Percentiles rank a stretch among this genome's conserved stretches.
These are phyloP conservation scores for Orthonevra nobilis DNA, from an alignment of 2,888 invertebrate genomes.

Conservation along the genomic window DNA sequence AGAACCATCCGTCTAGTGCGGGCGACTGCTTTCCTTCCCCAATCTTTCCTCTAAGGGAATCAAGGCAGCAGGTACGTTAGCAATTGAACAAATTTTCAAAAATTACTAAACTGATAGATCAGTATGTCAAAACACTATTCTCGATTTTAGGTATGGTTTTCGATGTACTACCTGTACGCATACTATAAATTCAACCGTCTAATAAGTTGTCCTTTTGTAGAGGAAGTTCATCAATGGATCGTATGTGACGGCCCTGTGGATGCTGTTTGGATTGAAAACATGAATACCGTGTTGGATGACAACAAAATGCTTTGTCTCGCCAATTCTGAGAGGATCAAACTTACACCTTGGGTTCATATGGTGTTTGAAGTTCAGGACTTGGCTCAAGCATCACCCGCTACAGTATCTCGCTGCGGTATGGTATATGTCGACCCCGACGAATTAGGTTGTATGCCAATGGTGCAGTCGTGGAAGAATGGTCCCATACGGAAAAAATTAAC, in stretches of 20 bases:
- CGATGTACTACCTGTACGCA: too few relatives aligned
- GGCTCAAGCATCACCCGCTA: conserved; percentile 94
- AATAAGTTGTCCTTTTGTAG: conserved; percentile 76
- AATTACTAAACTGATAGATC: too few relatives aligned
- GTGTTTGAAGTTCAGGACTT: conserved; percentile 92
- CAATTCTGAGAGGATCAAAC: conserved; percentile 94
- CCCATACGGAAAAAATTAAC: conserved; percentile 81
- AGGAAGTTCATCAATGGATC: conserved; percentile 92
- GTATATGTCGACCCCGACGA: conserved; percentile 94
- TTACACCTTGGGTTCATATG: conserved; percentile 94
- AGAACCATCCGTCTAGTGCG: too few relatives aligned
- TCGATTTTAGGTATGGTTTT: too few relatives aligned
- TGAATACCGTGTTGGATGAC: conserved; percentile 95
- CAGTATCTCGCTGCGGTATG: conserved; percentile 92
- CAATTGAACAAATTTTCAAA: too few relatives aligned
- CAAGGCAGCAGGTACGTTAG: too few relatives aligned
- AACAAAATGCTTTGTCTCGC: conserved; percentile 96
- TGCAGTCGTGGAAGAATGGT: conserved; percentile 87
- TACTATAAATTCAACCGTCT: too few relatives aligned
- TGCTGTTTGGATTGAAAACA: conserved; percentile 96
- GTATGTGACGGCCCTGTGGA: conserved; percentile 96
- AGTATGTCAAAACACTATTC: too few relatives aligned
- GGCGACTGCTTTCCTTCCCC: too few relatives aligned
- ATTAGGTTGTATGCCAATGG: conserved; percentile 89
- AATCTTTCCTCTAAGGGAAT: too few relatives aligned